Evolutionary conservation across 2,113 vertebrate genomes (phyloP).

Genomic region (Xiphophorus hellerii): DNA sequence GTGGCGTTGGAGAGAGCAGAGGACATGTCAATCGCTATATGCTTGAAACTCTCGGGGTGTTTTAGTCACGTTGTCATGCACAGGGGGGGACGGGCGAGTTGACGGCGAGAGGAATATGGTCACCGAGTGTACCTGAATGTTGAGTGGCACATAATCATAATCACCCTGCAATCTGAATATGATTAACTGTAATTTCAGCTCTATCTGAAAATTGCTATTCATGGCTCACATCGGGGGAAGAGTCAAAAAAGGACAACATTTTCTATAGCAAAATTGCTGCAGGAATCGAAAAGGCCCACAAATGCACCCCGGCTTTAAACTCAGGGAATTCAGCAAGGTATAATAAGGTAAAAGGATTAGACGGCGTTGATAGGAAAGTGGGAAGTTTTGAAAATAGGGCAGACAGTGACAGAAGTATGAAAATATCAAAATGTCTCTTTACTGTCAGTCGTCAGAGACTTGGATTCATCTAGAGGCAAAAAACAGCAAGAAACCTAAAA

Average conservation of each 20-base stretch:
- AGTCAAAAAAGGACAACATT: conserved; percentile 5
- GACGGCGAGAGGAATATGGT: conserved; percentile 25
- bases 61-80: conserved; percentile 58
- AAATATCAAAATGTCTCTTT: conserved; percentile 10
- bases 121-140: conserved; percentile 43
- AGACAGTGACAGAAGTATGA: conserved; percentile 8
- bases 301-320: conserved; percentile 21
- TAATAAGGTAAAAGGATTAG: conserved; percentile 18
- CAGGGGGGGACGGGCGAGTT: conserved; percentile 41
- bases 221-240: conserved; percentile 19
- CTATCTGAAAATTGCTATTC: conserved; percentile 47
- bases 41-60: conserved; percentile 60
- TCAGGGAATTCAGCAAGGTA: conserved; percentile 13
- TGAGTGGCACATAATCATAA: conserved; percentile 60
- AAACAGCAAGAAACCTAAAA: conserved; percentile 5
- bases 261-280: conserved; percentile 25
- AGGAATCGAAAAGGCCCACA: conserved; percentile 31
- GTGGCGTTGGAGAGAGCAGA: conserved; percentile 65
- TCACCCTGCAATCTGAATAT: conserved; percentile 60
- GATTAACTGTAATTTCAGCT: conserved; percentile 57
- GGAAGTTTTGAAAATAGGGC: conserved; percentile 16
- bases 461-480: conserved; percentile 1
- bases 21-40: conserved; percentile 74
- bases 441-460: conserved; percentile 1
- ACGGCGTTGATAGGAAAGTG: conserved; percentile 7